These are phyloP conservation scores for Aradus depressus DNA, from an alignment of 2,888 invertebrate genomes.

Conservation along the genomic window DNA sequence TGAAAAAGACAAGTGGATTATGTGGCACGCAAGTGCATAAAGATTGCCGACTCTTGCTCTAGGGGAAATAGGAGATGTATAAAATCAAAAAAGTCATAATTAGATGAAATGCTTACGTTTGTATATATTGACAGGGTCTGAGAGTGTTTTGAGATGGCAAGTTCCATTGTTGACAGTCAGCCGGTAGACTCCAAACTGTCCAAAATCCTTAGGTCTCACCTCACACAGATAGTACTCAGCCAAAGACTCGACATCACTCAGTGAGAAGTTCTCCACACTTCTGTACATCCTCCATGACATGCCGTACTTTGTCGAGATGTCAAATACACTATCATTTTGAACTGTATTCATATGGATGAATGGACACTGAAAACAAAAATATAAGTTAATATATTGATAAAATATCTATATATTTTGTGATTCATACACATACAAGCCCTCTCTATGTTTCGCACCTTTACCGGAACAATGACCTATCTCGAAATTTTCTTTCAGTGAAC, in stretches of 20 bases:
- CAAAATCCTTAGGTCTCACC: slow-evolving; percentile 43
- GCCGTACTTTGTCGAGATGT: slow-evolving; percentile 43
- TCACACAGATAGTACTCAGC: slow-evolving; percentile 40
- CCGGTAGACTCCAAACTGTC: slow-evolving; percentile 62
- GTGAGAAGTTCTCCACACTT: slow-evolving; percentile 34
- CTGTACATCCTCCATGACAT: slow-evolving; percentile 48
- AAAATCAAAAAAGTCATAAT: too few species aligned
- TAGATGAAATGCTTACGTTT: slow-evolving; percentile 47
- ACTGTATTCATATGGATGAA: slow-evolving; percentile 44
- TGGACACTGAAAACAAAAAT: slow-evolving; percentile 46
- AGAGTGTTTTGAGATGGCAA: slow-evolving; percentile 46
- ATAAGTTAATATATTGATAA: not conserved
- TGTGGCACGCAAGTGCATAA: too few species aligned
- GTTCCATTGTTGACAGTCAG: slow-evolving; percentile 43
- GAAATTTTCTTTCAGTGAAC: too few species aligned
- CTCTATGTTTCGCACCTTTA: too few species aligned
- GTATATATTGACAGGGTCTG: slow-evolving; percentile 58
- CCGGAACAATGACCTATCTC: too few species aligned
- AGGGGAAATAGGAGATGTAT: too few species aligned
- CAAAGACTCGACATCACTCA: slow-evolving; percentile 8
- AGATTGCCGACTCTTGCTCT: too few species aligned
- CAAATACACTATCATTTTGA: slow-evolving; percentile 38
- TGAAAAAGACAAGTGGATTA: too few species aligned
- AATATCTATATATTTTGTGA: too few species aligned
- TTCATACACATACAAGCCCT: too few species aligned